These are phyloP conservation scores for Cylindroiulus punctatus DNA, from an alignment of 2,888 invertebrate species.

Conservation along the genomic window DNA sequence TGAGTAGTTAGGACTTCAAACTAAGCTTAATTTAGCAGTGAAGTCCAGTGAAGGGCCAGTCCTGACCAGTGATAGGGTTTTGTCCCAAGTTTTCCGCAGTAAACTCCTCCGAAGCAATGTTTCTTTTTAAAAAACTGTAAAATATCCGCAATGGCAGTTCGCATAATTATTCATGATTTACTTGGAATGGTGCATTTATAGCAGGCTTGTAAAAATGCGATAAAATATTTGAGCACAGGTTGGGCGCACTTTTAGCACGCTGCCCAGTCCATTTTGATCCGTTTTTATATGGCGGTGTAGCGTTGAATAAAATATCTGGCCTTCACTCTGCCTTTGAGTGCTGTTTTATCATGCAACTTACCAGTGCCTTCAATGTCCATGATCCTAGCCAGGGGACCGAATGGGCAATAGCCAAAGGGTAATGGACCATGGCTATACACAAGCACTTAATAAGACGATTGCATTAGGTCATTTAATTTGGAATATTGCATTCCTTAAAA, in stretches of 20 bases:
- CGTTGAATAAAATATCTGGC: slow-evolving; percentile 29
- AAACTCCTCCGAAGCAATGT: neutral
- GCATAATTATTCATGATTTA: slow-evolving; percentile 28
- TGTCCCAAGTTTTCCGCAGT: neutral
- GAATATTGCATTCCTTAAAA: neutral
- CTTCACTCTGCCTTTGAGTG: neutral
- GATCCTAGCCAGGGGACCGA: neutral
- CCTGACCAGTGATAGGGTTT: neutral
- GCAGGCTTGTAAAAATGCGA: slow-evolving; percentile 1
- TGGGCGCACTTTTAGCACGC: slow-evolving; percentile 10
- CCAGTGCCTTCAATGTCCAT: neutral
- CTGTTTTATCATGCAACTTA: slow-evolving; percentile 33
- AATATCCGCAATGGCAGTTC: neutral
- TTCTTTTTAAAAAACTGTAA: slow-evolving; percentile 17
- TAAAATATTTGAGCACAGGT: slow-evolving; percentile 31
- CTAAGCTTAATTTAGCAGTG: too few relatives aligned
- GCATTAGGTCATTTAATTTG: slow-evolving; percentile 12
- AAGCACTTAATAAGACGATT: slow-evolving; percentile 14
- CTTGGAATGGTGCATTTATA: neutral
- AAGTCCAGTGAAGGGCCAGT: neutral
- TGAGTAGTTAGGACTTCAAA: too few relatives aligned
- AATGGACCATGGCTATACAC: slow-evolving; percentile 6
- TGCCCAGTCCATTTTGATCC: slow-evolving; percentile 13
- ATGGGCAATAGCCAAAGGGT: slow-evolving; percentile 27
- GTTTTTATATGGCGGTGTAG: neutral